These are phyloP conservation scores for Drosophila austrosaltans DNA, from an alignment of 2,888 invertebrate genomes.

Conservation along the genomic window DNA sequence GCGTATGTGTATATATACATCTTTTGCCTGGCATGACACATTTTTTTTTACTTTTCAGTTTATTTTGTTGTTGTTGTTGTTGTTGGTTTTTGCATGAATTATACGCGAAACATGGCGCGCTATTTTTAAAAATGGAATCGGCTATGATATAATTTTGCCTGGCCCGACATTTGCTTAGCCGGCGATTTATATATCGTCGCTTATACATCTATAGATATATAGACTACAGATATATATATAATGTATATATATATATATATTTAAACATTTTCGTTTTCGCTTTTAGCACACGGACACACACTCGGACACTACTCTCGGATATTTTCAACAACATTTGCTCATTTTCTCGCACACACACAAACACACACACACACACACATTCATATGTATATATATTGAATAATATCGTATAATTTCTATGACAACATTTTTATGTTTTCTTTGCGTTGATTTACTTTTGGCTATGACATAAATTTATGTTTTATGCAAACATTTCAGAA, in stretches of 20 bases:
- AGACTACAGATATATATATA: constrained; percentile 12
- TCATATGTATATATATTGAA: not conserved
- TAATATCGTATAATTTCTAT: constrained; percentile 21
- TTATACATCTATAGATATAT: constrained; percentile 12
- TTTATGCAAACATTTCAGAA: constrained; percentile 11
- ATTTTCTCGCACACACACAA: constrained; percentile 40
- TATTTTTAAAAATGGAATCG: constrained; percentile 73
- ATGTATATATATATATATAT: constrained; percentile 14
- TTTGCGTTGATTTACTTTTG: constrained; percentile 45
- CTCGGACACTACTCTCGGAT: not conserved
- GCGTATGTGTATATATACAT: constrained; percentile 27
- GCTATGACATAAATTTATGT: constrained; percentile 60
- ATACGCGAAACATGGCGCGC: constrained; percentile 49
- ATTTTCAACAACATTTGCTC: constrained; percentile 60
- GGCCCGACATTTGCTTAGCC: constrained; percentile 65
- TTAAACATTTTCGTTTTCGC: constrained; percentile 59
- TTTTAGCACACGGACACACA: constrained; percentile 45
- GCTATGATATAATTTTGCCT: constrained; percentile 73
- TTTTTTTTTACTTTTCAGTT: constrained; percentile 39
- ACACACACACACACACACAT: constrained; percentile 16
- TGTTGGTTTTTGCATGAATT: constrained; percentile 44
- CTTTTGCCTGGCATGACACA: constrained; percentile 67
- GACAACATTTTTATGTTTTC: constrained; percentile 47
- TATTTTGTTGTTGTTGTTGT: not conserved
- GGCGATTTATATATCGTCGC: constrained; percentile 51